A percentile compares a stretch with the other conserved stretches of the same genome.
These are phyloP conservation scores for Brachionus rotundiformis DNA, from an alignment of 1,140 invertebrate genomes.

Conservation along the genomic window DNA sequence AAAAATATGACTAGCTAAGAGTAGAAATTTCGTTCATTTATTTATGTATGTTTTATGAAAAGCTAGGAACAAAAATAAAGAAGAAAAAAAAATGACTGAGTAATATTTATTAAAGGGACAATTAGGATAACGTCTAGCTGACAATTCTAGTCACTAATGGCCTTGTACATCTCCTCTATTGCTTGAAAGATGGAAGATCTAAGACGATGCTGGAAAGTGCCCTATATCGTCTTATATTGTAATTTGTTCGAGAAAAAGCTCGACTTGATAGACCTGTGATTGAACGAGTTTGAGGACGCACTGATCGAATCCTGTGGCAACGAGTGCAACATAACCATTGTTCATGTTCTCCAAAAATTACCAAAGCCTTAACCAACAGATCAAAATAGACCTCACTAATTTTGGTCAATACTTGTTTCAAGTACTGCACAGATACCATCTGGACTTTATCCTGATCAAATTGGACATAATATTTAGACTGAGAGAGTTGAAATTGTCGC, in stretches of 20 bases:
- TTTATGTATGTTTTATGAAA: background rate
- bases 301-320: too few species aligned
- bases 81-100: background rate
- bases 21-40: too few species aligned
- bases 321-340: conserved; percentile 36
- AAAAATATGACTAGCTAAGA: too few species aligned
- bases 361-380: conserved; percentile 32
- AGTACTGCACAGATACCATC: background rate
- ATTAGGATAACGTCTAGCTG: background rate
- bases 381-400: background rate
- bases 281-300: too few species aligned
- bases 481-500: background rate
- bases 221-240: too few species aligned
- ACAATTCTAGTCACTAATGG: background rate
- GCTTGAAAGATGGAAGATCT: conserved; percentile 45
- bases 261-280: conserved; percentile 39
- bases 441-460: conserved; percentile 14
- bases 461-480: background rate
- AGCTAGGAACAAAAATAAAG: background rate
- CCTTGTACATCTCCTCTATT: background rate
- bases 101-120: too few species aligned
- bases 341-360: conserved; percentile 48
- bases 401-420: conserved; percentile 44
- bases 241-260: conserved; percentile 50
- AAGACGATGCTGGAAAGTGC: conserved; percentile 49